phyloP scores from a whole-genome alignment of 1,140 invertebrate species.

The Cheumatopsyche charites region DNA sequence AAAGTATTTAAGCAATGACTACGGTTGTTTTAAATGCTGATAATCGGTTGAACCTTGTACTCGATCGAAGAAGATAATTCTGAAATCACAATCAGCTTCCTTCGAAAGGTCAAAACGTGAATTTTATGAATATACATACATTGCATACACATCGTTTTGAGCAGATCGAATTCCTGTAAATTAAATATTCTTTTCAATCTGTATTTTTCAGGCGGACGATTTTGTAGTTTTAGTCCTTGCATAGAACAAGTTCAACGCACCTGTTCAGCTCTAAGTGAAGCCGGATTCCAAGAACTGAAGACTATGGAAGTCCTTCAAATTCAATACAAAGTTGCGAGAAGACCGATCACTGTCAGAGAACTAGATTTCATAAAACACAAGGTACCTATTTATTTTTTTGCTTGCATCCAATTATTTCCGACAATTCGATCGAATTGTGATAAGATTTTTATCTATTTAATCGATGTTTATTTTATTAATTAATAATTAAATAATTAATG shows the following conservation, averaged over 20 bases:
- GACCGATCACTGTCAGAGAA: slow-evolving; percentile 71
- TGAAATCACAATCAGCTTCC: slow-evolving; percentile 12
- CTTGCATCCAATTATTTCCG: neutral
- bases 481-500: slow-evolving; percentile 36
- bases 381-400: slow-evolving; percentile 53
- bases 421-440: neutral
- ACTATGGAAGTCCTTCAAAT: slow-evolving; percentile 89
- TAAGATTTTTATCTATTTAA: neutral
- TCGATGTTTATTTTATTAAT: slow-evolving; percentile 14
- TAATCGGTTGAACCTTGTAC: slow-evolving; percentile 30
- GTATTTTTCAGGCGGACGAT: slow-evolving; percentile 76
- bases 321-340: slow-evolving; percentile 78
- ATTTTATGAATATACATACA: neutral
- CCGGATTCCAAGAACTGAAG: slow-evolving; percentile 82
- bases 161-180: no score
- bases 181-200: slow-evolving; percentile 21
- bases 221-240: slow-evolving; percentile 97
- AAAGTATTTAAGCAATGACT: slow-evolving; percentile 19
- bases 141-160: neutral
- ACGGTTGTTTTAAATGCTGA: slow-evolving; percentile 27
- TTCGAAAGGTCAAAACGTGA: slow-evolving; percentile 14
- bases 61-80: slow-evolving; percentile 29
- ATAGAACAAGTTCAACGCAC: slow-evolving; percentile 97
- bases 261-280: slow-evolving; percentile 69
- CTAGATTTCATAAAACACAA: slow-evolving; percentile 69